These are phyloP conservation scores for Cryptophagus acutangulus DNA, from an alignment of 2,888 invertebrate genomes.

Conservation along the genomic window DNA sequence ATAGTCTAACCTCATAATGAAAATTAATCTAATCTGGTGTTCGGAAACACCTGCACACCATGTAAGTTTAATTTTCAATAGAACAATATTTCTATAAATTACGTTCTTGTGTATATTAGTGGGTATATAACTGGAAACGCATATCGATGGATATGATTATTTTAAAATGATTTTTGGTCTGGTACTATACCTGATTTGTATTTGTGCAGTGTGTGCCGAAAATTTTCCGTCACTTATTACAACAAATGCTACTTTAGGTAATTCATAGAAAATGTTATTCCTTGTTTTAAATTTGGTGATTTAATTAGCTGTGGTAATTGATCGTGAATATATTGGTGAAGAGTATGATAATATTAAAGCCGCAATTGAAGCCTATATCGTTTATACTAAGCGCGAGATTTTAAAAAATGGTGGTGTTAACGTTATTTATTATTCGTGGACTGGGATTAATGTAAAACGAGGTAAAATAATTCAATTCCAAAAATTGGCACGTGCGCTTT, in stretches of 20 bases:
- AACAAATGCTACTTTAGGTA: conserved; percentile 71
- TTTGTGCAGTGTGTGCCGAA: conserved; percentile 44
- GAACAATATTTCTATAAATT: conserved; percentile 26
- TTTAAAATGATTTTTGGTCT: conserved; percentile 28
- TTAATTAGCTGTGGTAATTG: conserved; percentile 65
- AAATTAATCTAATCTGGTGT: conserved; percentile 11
- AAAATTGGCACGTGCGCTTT: background rate
- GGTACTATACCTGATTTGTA: conserved; percentile 15
- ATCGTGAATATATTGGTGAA: conserved; percentile 61
- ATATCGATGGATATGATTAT: conserved; percentile 18
- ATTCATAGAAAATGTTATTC: conserved; percentile 27
- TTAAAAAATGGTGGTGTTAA: conserved; percentile 65
- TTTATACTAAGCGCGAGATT: conserved; percentile 56
- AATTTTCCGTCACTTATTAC: conserved; percentile 69
- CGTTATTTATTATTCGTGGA: conserved; percentile 65
- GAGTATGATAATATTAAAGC: conserved; percentile 59
- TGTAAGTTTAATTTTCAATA: conserved; percentile 22
- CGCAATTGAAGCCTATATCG: conserved; percentile 54
- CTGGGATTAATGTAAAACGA: conserved; percentile 62
- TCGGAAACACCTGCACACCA: conserved; percentile 21
- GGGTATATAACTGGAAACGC: background rate
- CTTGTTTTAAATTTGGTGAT: conserved; percentile 5
- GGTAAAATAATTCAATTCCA: conserved; percentile 47
- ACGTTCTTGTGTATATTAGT: conserved; percentile 19
- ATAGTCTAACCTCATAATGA: conserved; percentile 14